Percentiles rank a stretch among this genome's conserved stretches.
phyloP scores from a whole-genome alignment of 92 coral and sea anemone genomes.

The Parazoanthus swiftii region DNA sequence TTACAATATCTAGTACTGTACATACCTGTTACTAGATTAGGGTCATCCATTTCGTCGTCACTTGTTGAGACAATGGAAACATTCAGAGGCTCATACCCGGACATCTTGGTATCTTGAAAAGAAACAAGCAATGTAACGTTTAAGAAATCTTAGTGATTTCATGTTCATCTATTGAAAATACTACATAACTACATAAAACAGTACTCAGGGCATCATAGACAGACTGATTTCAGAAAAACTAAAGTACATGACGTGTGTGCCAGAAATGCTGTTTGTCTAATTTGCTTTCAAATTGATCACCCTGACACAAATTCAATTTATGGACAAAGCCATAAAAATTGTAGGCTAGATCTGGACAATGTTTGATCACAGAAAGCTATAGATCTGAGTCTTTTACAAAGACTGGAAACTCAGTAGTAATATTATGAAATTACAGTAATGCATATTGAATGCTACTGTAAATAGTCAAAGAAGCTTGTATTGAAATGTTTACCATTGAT shows the following conservation, averaged over 20 bases:
- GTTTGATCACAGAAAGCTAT: not conserved
- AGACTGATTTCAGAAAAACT: not conserved
- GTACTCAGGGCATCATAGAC: no score
- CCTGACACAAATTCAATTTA: not conserved
- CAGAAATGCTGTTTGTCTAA: not conserved
- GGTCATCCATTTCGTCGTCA: constrained; percentile 62
- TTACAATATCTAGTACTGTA: no score
- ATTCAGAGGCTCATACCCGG: constrained; percentile 64
- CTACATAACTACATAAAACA: no score
- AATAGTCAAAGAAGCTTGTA: no score
- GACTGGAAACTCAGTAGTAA: not conserved
- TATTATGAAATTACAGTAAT: no score
- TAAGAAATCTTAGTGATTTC: not conserved
- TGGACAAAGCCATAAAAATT: not conserved
- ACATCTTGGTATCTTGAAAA: constrained; percentile 52
- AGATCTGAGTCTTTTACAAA: no score
- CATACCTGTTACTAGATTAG: constrained; percentile 66
- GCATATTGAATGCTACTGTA: not conserved
- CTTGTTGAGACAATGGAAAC: constrained; percentile 46
- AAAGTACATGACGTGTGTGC: no score
- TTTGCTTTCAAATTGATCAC: not conserved
- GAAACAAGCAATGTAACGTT: not conserved
- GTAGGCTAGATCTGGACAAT: not conserved
- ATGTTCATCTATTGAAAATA: not conserved
- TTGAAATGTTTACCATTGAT: not conserved